These are phyloP conservation scores for Sarcoramphus papa DNA, from an alignment of 2,797 vertebrate species.

Conservation along the genomic window DNA sequence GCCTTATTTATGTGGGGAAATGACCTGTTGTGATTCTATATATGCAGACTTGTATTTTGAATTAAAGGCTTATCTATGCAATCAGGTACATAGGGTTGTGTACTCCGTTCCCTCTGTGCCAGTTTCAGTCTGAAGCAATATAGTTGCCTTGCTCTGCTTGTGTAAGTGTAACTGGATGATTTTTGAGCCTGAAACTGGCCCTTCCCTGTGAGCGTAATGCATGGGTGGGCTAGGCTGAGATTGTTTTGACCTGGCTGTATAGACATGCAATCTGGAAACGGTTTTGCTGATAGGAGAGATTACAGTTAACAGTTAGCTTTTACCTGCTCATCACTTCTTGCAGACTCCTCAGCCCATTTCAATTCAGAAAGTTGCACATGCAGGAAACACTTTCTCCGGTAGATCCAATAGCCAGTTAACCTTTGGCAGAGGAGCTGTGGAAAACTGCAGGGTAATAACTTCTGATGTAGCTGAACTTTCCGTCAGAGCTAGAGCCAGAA, in stretches of 20 bases:
- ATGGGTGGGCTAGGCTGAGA: background rate
- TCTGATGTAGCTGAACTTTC: background rate
- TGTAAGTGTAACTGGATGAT: background rate
- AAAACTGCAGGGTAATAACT: background rate
- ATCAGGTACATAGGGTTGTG: fast-evolving
- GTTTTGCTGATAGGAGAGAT: background rate
- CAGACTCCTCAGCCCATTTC: background rate
- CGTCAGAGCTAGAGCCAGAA: background rate
- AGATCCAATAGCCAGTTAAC: background rate
- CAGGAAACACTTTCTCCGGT: background rate
- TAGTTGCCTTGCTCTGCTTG: background rate
- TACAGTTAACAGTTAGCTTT: background rate
- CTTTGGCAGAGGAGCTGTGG: background rate
- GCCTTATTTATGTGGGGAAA: background rate
- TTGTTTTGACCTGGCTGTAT: background rate
- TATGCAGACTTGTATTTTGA: background rate
- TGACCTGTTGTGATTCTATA: background rate
- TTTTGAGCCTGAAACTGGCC: background rate
- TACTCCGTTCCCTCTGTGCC: background rate
- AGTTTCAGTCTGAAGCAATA: background rate
- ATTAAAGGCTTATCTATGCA: background rate
- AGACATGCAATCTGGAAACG: background rate
- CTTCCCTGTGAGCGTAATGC: background rate
- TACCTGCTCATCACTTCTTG: background rate
- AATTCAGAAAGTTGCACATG: background rate